Base-by-base conservation (phyloP, 2,888 invertebrate species). In the Galeopsomyia nigrocyanea region DNA sequence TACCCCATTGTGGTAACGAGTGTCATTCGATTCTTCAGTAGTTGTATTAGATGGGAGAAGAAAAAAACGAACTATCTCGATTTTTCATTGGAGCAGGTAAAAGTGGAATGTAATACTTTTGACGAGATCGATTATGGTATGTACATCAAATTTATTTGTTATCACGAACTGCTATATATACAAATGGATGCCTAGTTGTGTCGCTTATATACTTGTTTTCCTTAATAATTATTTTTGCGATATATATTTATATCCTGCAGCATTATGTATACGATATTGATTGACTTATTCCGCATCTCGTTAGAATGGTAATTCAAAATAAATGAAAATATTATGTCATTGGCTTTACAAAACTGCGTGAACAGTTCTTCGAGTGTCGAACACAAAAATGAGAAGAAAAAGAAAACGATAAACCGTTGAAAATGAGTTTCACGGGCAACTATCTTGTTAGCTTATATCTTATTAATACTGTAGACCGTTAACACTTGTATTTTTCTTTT, bases 381-480 rank as follows among this genome's bases (percentile, higher is more conserved):
- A 10, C 39, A 5, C 26, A 2, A 26, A n/a, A n/a, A n/a, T n/a
- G n/a, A n/a, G n/a, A n/a, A 26, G 3, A 26, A 26, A 5, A 26
- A 26, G 39, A 39, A 3, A 39, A 10, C 10, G 7, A 39, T 9
- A 9, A 39, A 39, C 39, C 13, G 39, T 39, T 13, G 13, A 39
- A 39, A 39, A 10, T 5, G 5, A 26, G 5, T 2, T 10, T 39
- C 39, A 47, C 49, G 60, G 47, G 16, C 72, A 68, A 75, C 74
- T 71, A 66, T 63, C 49, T 75, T 66, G 62, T 78, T 76, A 73
- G 73, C 82, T 83, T 84, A 78, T 71, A 82, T 80, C 79, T 79
- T 84, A 84, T 82, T 85, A 84, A 85, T 85, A 85, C 85, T 84
- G 85, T 79, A 81, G 80, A 81, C 84, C 81, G 82, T 83, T 80